Conservation (phyloP, 2,888 invertebrate genomes). For the Anarsia innoxiella region DNA sequence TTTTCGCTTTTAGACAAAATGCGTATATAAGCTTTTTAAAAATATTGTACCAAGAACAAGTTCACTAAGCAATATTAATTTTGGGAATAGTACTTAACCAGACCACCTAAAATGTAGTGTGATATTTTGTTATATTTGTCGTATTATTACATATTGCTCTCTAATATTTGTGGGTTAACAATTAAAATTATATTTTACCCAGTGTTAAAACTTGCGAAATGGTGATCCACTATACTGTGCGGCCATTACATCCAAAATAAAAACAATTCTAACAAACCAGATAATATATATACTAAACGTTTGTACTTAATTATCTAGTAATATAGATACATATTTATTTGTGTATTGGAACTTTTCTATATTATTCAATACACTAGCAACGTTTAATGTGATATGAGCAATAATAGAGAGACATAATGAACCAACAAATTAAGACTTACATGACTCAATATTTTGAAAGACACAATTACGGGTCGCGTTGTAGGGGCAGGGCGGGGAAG, state of each 20-base stretch:
- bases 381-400: constrained; percentile 71
- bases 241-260: constrained; percentile 60
- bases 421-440: constrained; percentile 46
- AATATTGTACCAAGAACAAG: background rate
- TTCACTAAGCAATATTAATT: constrained; percentile 21
- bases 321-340: constrained; percentile 62
- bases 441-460: constrained; percentile 45
- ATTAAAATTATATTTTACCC: background rate
- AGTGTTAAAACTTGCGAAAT: constrained; percentile 5
- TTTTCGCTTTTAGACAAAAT: constrained; percentile 6
- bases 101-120: constrained; percentile 64
- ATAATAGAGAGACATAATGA: constrained; percentile 63
- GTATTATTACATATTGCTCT: constrained; percentile 51
- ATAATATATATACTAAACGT: constrained; percentile 40
- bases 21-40: constrained; percentile 8
- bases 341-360: constrained; percentile 61
- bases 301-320: constrained; percentile 68
- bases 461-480: constrained; percentile 31
- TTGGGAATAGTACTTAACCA: constrained; percentile 61
- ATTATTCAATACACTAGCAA: constrained; percentile 51
- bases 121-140: constrained; percentile 54
- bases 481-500: constrained; percentile 23
- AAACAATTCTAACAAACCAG: constrained; percentile 39
- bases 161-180: constrained; percentile 31
- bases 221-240: too few relatives aligned